Base-by-base conservation (phyloP, 2,113 vertebrate genomes). In the Notarius lentiginosus region DNA sequence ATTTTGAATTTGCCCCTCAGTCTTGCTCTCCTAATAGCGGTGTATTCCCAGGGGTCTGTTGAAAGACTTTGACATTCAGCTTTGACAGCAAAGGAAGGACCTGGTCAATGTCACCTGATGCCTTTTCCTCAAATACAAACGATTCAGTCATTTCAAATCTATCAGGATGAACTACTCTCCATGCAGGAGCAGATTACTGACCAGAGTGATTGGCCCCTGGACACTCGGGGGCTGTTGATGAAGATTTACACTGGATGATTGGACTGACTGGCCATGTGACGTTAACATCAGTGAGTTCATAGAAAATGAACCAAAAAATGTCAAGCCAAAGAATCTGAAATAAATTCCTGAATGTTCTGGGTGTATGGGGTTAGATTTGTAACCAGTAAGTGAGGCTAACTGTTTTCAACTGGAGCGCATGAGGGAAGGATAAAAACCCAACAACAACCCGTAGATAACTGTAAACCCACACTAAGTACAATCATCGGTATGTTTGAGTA, bases 1-100 rank as follows among this genome's bases (percentile, higher is more conserved):
- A 79, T 80, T 90, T 49, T 84, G 20, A 84, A 90, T 70, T 58
- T 82, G 83, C n/a, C 61, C 75, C 49, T 82, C 86, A 75, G 18
- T 76, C 60, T 84, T 30, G 65, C 82, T 24, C n/a, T 58, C 76
- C 51, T 88, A 60, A 90, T 68, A 82, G 84, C 81, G 81, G 60
- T 86, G 68, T 49, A 60, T 83, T 82, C 89, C 84, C 89, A 27
- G 20, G 86, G 84, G 84, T 58, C 58, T 56, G 49, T 85, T 85
- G 66, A 68, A 83, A 87, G 63, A 84, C 47, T 56, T 55, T 55
- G 63, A 70, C 82, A 18, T 58, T 79, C 77, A 58, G 53, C 77
- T 56, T 55, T 68, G 65, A 83, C n/a, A 72, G 65, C 7, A 70
- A 10, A 1, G 24, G 61, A 72, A 83, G 63, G 9, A 65, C 68